Conservation (phyloP, 2,113 vertebrate genomes). For the Symphodus melops region DNA sequence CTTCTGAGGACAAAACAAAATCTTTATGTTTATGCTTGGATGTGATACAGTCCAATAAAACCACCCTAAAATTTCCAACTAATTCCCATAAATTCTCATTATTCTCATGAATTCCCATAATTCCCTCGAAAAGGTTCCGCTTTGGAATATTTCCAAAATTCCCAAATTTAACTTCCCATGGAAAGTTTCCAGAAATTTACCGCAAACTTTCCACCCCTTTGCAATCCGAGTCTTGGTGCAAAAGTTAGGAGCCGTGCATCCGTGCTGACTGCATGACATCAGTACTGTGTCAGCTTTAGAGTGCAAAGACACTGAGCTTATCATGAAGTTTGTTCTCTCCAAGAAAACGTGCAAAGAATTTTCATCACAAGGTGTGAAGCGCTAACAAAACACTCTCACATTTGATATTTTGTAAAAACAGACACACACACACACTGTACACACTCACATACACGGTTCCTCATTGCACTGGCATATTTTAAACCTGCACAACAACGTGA, state of each 20-base stretch:
- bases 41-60: too few species aligned
- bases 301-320: slow-evolving; percentile 1
- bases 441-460: slow-evolving; percentile 18
- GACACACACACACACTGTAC: neutral
- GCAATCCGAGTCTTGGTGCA: too few species aligned
- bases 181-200: too few species aligned
- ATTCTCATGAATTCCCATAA: too few species aligned
- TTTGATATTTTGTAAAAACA: slow-evolving; percentile 9
- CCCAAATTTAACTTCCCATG: too few species aligned
- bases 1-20: too few species aligned
- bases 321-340: slow-evolving; percentile 6
- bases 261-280: neutral
- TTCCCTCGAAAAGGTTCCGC: too few species aligned
- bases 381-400: slow-evolving; percentile 18
- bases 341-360: slow-evolving; percentile 13
- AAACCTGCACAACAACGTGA: slow-evolving; percentile 26
- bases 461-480: slow-evolving; percentile 33
- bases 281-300: neutral
- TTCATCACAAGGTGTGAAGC: slow-evolving; percentile 14
- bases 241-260: neutral
- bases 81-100: too few species aligned
- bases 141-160: too few species aligned
- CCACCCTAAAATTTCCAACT: too few species aligned
- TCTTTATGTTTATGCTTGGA: too few species aligned
- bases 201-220: too few species aligned